A percentile compares a stretch with the other conserved stretches of the same genome.
These are phyloP conservation scores for Hirtodrosophila duncani DNA, from an alignment of 2,888 invertebrate species.

Conservation along the genomic window DNA sequence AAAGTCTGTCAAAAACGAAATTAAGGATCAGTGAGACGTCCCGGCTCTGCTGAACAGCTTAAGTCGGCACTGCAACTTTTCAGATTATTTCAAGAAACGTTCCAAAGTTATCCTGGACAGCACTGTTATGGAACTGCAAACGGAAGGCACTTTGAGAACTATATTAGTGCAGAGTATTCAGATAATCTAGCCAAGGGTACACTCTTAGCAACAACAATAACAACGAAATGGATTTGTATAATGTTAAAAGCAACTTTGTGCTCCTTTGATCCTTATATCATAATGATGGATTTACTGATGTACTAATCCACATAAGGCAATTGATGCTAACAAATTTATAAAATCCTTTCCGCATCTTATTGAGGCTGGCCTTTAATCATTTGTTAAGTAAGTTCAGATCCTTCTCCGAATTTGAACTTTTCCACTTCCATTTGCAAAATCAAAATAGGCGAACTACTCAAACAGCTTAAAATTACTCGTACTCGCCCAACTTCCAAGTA, in stretches of 20 bases:
- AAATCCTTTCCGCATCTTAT: slow-evolving; percentile 41
- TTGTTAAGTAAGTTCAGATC: slow-evolving; percentile 71
- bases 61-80: slow-evolving; percentile 19
- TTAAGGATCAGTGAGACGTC: not conserved
- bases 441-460: not conserved
- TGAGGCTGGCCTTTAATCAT: slow-evolving; percentile 59
- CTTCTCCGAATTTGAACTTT: too few species aligned
- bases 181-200: slow-evolving; percentile 36
- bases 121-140: slow-evolving; percentile 7
- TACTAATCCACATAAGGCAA: too few species aligned
- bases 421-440: too few species aligned
- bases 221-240: too few species aligned
- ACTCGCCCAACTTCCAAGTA: too few species aligned
- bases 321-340: too few species aligned
- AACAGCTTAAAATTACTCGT: too few species aligned
- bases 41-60: slow-evolving; percentile 1
- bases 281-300: slow-evolving; percentile 55
- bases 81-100: slow-evolving; percentile 2
- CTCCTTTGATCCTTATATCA: slow-evolving; percentile 33
- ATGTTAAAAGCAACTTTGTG: too few species aligned
- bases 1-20: not conserved
- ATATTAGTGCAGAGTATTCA: slow-evolving; percentile 42
- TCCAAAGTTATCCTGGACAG: not conserved
- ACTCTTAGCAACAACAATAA: too few species aligned
- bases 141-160: slow-evolving; percentile 35